phyloP scores from a whole-genome alignment of 2,113 vertebrate species.

The Cheilinus undulatus region DNA sequence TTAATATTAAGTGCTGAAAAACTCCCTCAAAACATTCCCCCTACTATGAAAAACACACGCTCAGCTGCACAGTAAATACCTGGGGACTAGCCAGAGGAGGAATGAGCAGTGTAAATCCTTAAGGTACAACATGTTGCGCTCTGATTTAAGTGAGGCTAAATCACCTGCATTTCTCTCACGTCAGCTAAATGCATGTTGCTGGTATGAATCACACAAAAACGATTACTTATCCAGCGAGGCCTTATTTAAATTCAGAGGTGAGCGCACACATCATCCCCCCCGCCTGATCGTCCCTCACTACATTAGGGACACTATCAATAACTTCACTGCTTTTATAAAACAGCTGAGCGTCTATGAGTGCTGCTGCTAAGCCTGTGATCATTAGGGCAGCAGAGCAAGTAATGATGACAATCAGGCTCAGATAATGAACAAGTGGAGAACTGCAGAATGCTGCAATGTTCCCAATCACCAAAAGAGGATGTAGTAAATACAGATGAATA shows the following conservation, averaged over 20 bases:
- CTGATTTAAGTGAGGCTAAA: slow-evolving; percentile 72
- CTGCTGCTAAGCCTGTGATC: slow-evolving; percentile 68
- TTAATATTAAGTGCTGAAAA: slow-evolving; percentile 11
- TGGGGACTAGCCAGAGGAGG: slow-evolving; percentile 51
- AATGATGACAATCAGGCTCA: slow-evolving; percentile 59
- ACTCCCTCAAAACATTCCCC: slow-evolving; percentile 14
- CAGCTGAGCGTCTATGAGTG: slow-evolving; percentile 57
- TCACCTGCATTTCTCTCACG: slow-evolving; percentile 71
- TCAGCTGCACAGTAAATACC: slow-evolving; percentile 70
- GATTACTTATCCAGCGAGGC: slow-evolving; percentile 74
- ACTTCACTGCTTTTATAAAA: slow-evolving; percentile 67
- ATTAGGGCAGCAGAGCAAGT: slow-evolving; percentile 61
- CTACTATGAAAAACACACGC: slow-evolving; percentile 41
- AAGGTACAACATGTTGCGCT: slow-evolving; percentile 53
- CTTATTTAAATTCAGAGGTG: slow-evolving; percentile 82
- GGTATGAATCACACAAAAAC: slow-evolving; percentile 75
- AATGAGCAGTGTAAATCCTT: slow-evolving; percentile 73
- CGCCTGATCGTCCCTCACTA: slow-evolving; percentile 60
- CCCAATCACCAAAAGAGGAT: slow-evolving; percentile 46
- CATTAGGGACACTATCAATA: slow-evolving; percentile 82
- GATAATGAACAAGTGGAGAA: slow-evolving; percentile 60
- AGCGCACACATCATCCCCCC: slow-evolving; percentile 53
- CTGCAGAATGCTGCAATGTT: slow-evolving; percentile 46
- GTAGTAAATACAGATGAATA: slow-evolving; percentile 54
- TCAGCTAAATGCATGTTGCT: slow-evolving; percentile 71